phyloP scores from a whole-genome alignment of 2,888 invertebrate species.

The Ectropis crepuscularia region DNA sequence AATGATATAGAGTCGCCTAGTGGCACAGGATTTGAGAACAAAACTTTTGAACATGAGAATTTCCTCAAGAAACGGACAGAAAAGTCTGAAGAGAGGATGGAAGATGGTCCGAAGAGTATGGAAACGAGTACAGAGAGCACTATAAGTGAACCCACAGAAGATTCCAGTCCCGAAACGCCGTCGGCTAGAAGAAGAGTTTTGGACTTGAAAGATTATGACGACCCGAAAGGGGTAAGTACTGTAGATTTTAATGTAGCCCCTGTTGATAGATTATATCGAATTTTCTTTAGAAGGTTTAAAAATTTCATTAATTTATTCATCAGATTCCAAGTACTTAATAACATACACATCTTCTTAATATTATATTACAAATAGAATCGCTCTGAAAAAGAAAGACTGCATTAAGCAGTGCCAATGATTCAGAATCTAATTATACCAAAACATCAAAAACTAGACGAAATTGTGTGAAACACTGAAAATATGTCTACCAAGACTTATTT shows the following conservation, averaged over 20 bases:
- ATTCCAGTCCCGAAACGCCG: slow-evolving; percentile 73
- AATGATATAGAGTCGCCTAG: slow-evolving; percentile 78
- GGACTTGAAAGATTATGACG: slow-evolving; percentile 69
- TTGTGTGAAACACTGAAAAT: too few relatives aligned
- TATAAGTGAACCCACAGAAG: slow-evolving; percentile 72
- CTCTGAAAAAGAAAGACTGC: too few relatives aligned
- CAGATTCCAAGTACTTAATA: too few relatives aligned
- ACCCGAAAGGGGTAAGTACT: slow-evolving; percentile 72
- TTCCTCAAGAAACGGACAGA: slow-evolving; percentile 76
- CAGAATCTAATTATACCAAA: too few relatives aligned
- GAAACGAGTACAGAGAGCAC: slow-evolving; percentile 79
- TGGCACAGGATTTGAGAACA: slow-evolving; percentile 79
- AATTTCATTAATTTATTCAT: too few relatives aligned
- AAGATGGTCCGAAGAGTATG: slow-evolving; percentile 73
- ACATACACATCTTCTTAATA: too few relatives aligned
- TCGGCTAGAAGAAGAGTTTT: slow-evolving; percentile 66
- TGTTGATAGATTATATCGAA: slow-evolving; percentile 25
- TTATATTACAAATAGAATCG: too few relatives aligned
- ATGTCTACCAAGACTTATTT: too few relatives aligned
- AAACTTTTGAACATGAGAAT: slow-evolving; percentile 80
- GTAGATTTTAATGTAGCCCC: slow-evolving; percentile 10
- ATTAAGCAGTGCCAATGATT: too few relatives aligned
- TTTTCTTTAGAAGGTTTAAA: background rate
- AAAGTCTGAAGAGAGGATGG: slow-evolving; percentile 48
- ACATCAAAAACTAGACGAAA: too few relatives aligned